Conservation (phyloP, 2,113 vertebrate species). For the Sardina pilchardus region DNA sequence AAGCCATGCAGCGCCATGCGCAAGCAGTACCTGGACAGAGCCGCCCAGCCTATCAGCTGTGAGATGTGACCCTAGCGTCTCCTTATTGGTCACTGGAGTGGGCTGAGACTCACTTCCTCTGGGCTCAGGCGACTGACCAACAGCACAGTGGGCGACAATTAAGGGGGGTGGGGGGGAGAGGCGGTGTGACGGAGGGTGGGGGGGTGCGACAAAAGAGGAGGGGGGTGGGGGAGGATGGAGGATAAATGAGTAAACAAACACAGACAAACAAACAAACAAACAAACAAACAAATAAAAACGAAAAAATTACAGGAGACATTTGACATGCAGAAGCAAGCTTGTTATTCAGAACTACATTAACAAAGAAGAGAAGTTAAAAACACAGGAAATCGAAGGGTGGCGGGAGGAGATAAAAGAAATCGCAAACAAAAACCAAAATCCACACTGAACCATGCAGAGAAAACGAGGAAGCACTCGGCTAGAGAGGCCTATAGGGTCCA, state of each 20-base stretch:
- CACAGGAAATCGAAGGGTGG: slow-evolving; percentile 24
- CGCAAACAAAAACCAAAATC: slow-evolving; percentile 53
- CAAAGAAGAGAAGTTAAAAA: slow-evolving; percentile 61
- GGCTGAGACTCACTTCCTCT: slow-evolving; percentile 86
- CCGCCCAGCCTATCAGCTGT: slow-evolving; percentile 87
- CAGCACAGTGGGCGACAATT: slow-evolving; percentile 67
- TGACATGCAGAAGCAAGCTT: slow-evolving; percentile 75
- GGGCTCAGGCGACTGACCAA: slow-evolving; percentile 83
- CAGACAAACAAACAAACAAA: slow-evolving; percentile 47
- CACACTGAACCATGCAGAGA: slow-evolving; percentile 62
- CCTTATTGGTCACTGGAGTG: slow-evolving; percentile 83
- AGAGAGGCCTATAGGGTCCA: not conserved
- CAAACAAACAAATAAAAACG: slow-evolving; percentile 52
- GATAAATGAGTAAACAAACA: slow-evolving; percentile 42
- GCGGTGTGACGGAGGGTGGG: slow-evolving; percentile 41
- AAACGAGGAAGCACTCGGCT: slow-evolving; percentile 42
- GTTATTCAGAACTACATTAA: slow-evolving; percentile 75
- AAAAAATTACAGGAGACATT: slow-evolving; percentile 73
- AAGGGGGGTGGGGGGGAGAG: slow-evolving; percentile 54
- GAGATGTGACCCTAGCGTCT: slow-evolving; percentile 84
- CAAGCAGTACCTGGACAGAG: slow-evolving; percentile 87
- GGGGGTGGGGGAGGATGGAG: not conserved
- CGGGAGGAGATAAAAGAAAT: slow-evolving; percentile 46
- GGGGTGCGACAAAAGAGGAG: slow-evolving; percentile 44
- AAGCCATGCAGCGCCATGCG: slow-evolving; percentile 53